Evolutionary conservation across 92 coral and sea anemone species (phyloP).

Genomic region (Bergia puertoricense): DNA sequence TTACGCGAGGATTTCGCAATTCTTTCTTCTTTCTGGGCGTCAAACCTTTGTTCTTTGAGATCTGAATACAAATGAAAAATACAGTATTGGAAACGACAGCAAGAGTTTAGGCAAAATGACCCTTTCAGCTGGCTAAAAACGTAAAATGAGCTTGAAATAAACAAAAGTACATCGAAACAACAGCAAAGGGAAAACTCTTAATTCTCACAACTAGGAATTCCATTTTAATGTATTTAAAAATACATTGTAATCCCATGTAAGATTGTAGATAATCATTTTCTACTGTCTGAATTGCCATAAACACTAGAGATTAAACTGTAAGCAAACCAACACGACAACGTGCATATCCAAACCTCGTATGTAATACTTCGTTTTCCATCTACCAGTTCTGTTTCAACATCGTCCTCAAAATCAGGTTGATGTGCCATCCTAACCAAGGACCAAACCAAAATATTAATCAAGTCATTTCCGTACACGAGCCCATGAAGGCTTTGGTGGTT

Average conservation of each 20-base stretch:
- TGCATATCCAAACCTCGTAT: conserved; percentile 65
- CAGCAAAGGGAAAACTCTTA: background rate
- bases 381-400: conserved; percentile 43
- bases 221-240: no score
- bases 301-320: background rate
- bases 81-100: background rate
- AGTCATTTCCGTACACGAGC: no score
- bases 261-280: background rate
- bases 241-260: no score
- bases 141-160: background rate
- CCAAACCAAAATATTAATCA: background rate
- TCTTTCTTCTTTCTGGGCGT: conserved; percentile 90
- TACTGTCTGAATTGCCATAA: background rate
- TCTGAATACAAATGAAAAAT: conserved; percentile 48
- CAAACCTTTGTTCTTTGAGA: conserved; percentile 93
- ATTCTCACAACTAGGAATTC: no score
- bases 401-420: conserved; percentile 27
- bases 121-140: background rate
- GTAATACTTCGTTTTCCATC: conserved; percentile 89
- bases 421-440: background rate
- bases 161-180: background rate
- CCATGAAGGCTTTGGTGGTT: no score
- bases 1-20: conserved; percentile 92
- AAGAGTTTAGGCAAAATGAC: background rate
- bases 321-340: no score